Conservation (phyloP, 1,140 invertebrate species). For the Heliconius nattereri region DNA sequence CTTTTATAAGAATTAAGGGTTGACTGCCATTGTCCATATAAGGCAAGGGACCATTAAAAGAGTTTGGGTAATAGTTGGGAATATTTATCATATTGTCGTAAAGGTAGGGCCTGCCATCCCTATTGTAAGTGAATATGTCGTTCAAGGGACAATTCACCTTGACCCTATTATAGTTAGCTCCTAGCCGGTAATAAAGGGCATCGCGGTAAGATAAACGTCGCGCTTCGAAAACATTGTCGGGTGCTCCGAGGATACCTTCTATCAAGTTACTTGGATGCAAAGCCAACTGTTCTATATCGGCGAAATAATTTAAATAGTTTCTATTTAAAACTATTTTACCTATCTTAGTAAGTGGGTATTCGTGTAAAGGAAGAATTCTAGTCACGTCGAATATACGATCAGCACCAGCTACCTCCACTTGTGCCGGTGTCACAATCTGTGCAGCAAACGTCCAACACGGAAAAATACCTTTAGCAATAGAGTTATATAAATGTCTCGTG, state of each 20-base stretch:
- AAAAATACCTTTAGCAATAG: constrained; percentile 84
- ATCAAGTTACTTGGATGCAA: constrained; percentile 92
- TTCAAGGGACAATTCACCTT: constrained; percentile 15
- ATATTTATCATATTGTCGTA: neutral
- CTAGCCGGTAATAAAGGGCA: constrained; percentile 92
- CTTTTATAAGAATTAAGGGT: neutral
- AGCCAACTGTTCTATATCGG: constrained; percentile 93
- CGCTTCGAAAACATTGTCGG: constrained; percentile 93
- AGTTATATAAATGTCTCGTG: constrained; percentile 87
- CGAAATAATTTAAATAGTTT: constrained; percentile 92
- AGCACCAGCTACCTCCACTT: constrained; percentile 73
- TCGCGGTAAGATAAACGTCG: constrained; percentile 93
- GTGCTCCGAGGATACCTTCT: constrained; percentile 90
- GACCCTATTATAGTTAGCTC: constrained; percentile 89
- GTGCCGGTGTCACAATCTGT: constrained; percentile 76
- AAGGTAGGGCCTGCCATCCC: neutral
- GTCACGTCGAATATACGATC: constrained; percentile 85
- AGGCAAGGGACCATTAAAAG: neutral
- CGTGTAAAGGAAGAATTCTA: constrained; percentile 89
- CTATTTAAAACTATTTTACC: constrained; percentile 90
- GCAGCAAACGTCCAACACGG: constrained; percentile 85
- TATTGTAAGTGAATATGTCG: constrained; percentile 1
- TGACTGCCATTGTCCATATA: constrained; percentile 1
- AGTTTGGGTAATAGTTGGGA: constrained; percentile 5
- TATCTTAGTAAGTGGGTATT: constrained; percentile 90